Conservation (phyloP, 2,113 vertebrate genomes). For the Lasiurus cinereus region DNA sequence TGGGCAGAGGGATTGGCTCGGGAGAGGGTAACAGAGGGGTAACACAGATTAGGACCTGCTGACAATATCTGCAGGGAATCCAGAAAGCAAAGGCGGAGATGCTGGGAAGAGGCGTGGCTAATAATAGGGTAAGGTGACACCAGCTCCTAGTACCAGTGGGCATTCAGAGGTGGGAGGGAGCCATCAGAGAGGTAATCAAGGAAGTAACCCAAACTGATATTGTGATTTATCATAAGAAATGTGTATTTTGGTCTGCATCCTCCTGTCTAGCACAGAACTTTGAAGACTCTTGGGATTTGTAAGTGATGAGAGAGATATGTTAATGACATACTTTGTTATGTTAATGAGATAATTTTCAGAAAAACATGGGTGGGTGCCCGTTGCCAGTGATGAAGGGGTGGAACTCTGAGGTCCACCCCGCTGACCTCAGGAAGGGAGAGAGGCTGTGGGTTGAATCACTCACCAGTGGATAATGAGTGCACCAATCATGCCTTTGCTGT, state of each 20-base stretch:
- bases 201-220: neutral
- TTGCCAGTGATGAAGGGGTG: neutral
- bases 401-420: neutral
- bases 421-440: neutral
- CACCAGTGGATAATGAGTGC: neutral
- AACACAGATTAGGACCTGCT: neutral
- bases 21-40: neutral
- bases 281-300: neutral
- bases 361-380: neutral
- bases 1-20: neutral
- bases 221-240: neutral
- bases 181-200: neutral
- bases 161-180: neutral
- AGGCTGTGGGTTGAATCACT: neutral
- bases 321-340: neutral
- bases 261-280: neutral
- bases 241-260: neutral
- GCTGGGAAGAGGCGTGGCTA: neutral
- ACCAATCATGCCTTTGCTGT: neutral
- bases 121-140: neutral
- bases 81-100: slow-evolving; percentile 8
- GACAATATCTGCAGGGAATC: neutral
- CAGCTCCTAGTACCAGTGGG: neutral
- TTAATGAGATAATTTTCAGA: neutral
- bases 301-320: neutral